Conservation (phyloP, 1,140 invertebrate species). For the Leptonema lineaticorne region DNA sequence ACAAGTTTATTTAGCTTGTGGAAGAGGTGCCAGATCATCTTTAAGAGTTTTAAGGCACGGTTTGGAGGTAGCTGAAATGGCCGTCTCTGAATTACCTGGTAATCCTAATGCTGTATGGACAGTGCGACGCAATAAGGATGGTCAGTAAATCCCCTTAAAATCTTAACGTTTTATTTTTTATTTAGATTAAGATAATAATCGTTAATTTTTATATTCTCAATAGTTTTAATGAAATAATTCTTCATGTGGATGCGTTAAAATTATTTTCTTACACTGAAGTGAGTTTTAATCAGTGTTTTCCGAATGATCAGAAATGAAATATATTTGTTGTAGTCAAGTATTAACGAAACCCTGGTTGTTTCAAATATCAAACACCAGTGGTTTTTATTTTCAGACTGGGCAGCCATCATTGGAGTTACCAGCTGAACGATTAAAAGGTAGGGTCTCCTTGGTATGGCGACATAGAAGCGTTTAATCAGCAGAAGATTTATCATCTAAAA, state of each 20-base stretch:
- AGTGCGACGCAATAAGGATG: slow-evolving; percentile 93
- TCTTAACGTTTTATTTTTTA: neutral
- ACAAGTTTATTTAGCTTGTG: slow-evolving; percentile 95
- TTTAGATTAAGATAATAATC: too few relatives aligned
- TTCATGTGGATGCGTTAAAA: too few relatives aligned
- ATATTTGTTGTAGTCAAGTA: slow-evolving; percentile 45
- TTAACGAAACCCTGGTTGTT: slow-evolving; percentile 61
- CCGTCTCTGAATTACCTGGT: slow-evolving; percentile 97
- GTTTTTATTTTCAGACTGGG: slow-evolving; percentile 60
- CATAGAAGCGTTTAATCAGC: neutral
- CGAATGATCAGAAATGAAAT: neutral
- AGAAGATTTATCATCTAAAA: neutral
- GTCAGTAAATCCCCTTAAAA: slow-evolving; percentile 54
- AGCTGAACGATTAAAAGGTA: slow-evolving; percentile 41
- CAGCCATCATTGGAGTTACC: slow-evolving; percentile 45
- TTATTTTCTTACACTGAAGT: too few relatives aligned
- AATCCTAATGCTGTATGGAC: slow-evolving; percentile 99
- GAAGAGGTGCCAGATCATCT: slow-evolving; percentile 90
- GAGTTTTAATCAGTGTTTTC: too few relatives aligned
- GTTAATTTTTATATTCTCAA: too few relatives aligned
- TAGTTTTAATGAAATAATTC: too few relatives aligned
- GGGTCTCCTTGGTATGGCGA: slow-evolving; percentile 6
- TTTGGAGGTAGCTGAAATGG: slow-evolving; percentile 98
- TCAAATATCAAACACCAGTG: slow-evolving; percentile 59
- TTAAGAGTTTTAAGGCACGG: slow-evolving; percentile 93